Conservation (phyloP, 2,888 invertebrate genomes). For the Athalia circularis region DNA sequence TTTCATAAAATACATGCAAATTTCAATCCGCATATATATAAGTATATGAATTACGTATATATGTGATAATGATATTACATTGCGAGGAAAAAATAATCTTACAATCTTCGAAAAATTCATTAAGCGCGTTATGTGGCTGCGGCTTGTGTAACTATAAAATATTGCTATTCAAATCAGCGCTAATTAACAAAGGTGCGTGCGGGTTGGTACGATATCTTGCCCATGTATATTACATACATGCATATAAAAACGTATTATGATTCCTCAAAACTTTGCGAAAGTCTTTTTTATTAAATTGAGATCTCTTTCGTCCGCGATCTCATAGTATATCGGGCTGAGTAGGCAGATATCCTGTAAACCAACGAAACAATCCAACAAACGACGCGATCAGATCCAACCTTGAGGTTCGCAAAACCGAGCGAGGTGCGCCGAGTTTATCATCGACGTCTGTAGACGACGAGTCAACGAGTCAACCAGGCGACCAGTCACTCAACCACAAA, state of each 20-base stretch:
- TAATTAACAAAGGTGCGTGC: not conserved
- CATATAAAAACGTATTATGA: too few species aligned
- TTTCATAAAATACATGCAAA: too few species aligned
- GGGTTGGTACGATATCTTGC: too few species aligned
- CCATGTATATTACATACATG: too few species aligned
- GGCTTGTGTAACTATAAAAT: not conserved
- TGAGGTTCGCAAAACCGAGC: not conserved
- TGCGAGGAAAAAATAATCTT: not conserved
- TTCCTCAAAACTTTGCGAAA: not conserved
- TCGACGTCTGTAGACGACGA: slow-evolving; percentile 24
- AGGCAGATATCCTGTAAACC: not conserved
- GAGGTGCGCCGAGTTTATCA: slow-evolving; percentile 33
- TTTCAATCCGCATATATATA: too few species aligned
- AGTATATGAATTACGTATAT: too few species aligned
- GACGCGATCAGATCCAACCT: not conserved
- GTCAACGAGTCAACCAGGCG: not conserved
- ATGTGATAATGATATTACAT: too few species aligned
- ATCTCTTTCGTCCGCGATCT: not conserved
- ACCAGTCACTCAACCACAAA: slow-evolving; percentile 14
- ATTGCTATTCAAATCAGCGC: not conserved
- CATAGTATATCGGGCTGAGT: too few species aligned
- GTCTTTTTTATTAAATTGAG: not conserved
- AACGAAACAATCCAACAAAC: not conserved
- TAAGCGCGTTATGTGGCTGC: not conserved
- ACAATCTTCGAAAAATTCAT: not conserved